A percentile compares a stretch with the other conserved stretches of the same genome.
phyloP scores from a whole-genome alignment of 2,797 vertebrate species.

The Chlorospingus semifuscus region DNA sequence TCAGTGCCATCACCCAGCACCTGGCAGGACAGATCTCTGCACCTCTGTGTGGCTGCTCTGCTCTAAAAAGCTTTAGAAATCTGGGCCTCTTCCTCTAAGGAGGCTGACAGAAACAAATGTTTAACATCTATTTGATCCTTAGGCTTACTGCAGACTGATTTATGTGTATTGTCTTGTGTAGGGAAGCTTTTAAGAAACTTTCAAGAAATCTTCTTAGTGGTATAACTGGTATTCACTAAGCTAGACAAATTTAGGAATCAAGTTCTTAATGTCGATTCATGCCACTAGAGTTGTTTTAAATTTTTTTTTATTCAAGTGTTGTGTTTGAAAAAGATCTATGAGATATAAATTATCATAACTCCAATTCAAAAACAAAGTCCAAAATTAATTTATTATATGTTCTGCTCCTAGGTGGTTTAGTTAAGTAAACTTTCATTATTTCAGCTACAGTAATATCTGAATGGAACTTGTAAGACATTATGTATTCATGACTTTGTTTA shows the following conservation, averaged over 20 bases:
- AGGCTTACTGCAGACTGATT: neutral
- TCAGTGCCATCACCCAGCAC: neutral
- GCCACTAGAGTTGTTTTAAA: neutral
- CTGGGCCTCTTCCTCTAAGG: neutral
- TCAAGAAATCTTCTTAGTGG: neutral
- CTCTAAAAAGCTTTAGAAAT: neutral
- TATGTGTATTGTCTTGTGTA: neutral
- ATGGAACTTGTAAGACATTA: slow-evolving; percentile 17
- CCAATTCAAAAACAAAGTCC: neutral
- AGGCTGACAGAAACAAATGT: neutral
- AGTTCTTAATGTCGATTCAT: neutral
- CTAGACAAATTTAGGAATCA: neutral
- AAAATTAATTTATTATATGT: neutral
- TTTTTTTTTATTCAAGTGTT: neutral
- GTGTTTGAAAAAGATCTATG: neutral
- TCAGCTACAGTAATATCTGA: slow-evolving; percentile 32
- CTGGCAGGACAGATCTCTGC: rapidly evolving
- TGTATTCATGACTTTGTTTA: slow-evolving; percentile 44
- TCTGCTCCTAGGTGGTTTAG: neutral
- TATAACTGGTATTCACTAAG: neutral
- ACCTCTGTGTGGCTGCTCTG: rapidly evolving
- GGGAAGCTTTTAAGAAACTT: neutral
- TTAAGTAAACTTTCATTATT: slow-evolving; percentile 34
- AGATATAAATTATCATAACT: neutral
- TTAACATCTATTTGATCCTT: neutral